Base-by-base conservation (phyloP, 2,113 vertebrate genomes). In the Erpornis zantholeuca region DNA sequence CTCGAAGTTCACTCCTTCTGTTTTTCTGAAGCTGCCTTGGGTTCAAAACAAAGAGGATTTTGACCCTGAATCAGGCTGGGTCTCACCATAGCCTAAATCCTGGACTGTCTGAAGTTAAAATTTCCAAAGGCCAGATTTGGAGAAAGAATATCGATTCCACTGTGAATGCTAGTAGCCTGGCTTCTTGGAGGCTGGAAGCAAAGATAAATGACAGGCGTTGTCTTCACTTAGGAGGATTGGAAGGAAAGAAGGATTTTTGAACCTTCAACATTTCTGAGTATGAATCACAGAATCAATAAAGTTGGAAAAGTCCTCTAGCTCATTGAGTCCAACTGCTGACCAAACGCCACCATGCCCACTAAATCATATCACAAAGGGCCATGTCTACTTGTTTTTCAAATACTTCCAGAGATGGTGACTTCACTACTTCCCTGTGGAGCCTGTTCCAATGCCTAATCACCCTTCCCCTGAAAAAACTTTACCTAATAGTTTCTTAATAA, bases 391-490 rank as follows among this genome's bases (percentile, higher is more conserved):
- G 47, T 61, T 63, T 90, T 63, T 33, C 33, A 7, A 44, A 50
- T 36, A 24, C 13, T 83, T 36, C 27, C 71, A 70, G 35, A 6
- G 42, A 70, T 44, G 56, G 35, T 63, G 49, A 56, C 42, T 77
- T 69, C 27, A 50, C 27, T 35, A 21, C 9, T 56, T 77, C 49
- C 80, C 33, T 50, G 64, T 35, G 56, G 42, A 83, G 10, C 27
- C 49, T 56, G 27, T 56, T 63, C 71, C 31, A 56, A 28, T 56
- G 15, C 42, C 20, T 56, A 56, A 63, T 63, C 64, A 42, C 9
- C 12, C 18, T 24, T 42, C 56, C 27, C 0, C 0, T 24, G 35
- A 77, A 49, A 16, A 12, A 28, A 15, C 1, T 1, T 13, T 75
- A 24, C 40, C 22, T 16, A 56, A 14, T 7, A 9, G 38, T 70